phyloP scores from a whole-genome alignment of 2,113 vertebrate species.

The Alligator sinensis region DNA sequence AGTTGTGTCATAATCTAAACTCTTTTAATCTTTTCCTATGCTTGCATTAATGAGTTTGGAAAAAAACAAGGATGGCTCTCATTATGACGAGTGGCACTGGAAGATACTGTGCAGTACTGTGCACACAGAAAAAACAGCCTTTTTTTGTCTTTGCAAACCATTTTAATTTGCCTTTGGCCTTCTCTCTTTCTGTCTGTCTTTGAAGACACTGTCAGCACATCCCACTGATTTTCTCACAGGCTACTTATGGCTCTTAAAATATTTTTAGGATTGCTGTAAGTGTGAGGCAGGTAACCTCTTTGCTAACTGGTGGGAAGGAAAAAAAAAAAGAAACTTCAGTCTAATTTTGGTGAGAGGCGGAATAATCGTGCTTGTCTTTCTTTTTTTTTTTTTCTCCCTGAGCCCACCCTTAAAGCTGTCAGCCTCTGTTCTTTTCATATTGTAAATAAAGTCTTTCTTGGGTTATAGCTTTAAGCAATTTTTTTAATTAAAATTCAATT shows the following conservation, averaged over 20 bases:
- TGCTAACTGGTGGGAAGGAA: slow-evolving; percentile 5
- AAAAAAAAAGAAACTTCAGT: neutral
- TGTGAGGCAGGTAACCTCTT: slow-evolving; percentile 54
- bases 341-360: slow-evolving; percentile 53
- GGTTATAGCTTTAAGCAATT: slow-evolving; percentile 53
- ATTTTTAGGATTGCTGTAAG: slow-evolving; percentile 65
- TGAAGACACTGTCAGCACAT: slow-evolving; percentile 40
- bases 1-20: slow-evolving; percentile 19
- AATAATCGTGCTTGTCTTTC: slow-evolving; percentile 6
- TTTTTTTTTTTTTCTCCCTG: neutral
- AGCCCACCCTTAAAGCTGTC: slow-evolving; percentile 36
- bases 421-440: slow-evolving; percentile 36
- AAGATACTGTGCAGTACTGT: neutral
- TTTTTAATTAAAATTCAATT: slow-evolving; percentile 70
- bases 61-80: slow-evolving; percentile 5
- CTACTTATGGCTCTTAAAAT: slow-evolving; percentile 63
- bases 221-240: slow-evolving; percentile 49
- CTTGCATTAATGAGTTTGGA: slow-evolving; percentile 59
- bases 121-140: neutral
- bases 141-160: neutral
- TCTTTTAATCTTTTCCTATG: slow-evolving; percentile 43
- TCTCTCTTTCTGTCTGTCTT: slow-evolving; percentile 27
- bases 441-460: slow-evolving; percentile 68
- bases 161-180: slow-evolving; percentile 40
- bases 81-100: neutral